Evolutionary conservation across 1,140 invertebrate species (phyloP).

Genomic region (Rhagoletis zephyria): DNA sequence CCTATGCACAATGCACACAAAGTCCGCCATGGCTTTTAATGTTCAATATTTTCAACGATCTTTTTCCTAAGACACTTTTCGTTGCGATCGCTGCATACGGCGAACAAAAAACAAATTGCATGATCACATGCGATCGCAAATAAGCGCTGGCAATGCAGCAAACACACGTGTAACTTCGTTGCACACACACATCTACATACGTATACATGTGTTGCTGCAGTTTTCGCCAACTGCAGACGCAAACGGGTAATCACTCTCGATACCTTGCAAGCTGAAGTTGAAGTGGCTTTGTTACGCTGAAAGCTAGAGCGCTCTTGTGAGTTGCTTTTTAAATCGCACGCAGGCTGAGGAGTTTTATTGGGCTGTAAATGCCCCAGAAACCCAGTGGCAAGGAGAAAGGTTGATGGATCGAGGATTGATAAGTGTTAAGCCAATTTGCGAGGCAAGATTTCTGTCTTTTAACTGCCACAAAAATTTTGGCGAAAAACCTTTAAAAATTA

Average conservation of each 20-base stretch:
- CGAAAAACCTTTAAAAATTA: too few species aligned
- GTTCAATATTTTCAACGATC: background rate
- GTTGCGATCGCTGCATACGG: background rate
- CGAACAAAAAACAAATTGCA: slow-evolving; percentile 26
- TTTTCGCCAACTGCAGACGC: background rate
- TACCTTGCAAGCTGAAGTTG: background rate
- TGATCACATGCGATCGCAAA: slow-evolving; percentile 49
- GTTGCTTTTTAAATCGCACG: slow-evolving; percentile 48
- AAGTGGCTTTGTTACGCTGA: slow-evolving; percentile 31
- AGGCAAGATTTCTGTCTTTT: too few species aligned
- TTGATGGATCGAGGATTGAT: background rate
- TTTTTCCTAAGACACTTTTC: slow-evolving; percentile 4
- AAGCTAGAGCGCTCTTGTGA: slow-evolving; percentile 40
- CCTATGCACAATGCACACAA: background rate
- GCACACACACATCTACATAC: too few species aligned
- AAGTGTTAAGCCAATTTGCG: too few species aligned
- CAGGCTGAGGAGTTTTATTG: background rate
- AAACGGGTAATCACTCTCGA: background rate
- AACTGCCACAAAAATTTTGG: too few species aligned
- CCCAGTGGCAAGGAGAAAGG: background rate
- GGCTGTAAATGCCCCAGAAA: background rate
- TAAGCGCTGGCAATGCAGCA: too few species aligned
- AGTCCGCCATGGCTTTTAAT: background rate
- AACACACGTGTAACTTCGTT: too few species aligned
- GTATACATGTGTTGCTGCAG: too few species aligned